phyloP scores from a whole-genome alignment of 2,113 vertebrate species.

The Atlantisia rogersi region DNA sequence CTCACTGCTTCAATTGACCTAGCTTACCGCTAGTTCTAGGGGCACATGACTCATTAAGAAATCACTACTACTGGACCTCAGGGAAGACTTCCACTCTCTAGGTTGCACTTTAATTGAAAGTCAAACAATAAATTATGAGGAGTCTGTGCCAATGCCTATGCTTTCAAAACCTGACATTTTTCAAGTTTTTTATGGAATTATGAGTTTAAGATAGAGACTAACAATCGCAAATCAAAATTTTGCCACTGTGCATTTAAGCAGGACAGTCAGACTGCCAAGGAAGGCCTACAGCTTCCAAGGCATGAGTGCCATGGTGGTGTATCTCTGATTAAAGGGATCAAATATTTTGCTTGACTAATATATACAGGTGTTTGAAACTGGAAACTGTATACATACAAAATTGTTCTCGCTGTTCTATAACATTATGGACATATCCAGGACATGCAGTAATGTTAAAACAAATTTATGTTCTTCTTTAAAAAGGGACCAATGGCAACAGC shows the following conservation, averaged over 20 bases:
- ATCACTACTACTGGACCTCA: neutral
- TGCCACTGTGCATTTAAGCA: neutral
- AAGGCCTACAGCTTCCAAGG: neutral
- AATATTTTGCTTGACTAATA: neutral
- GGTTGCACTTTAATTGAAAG: neutral
- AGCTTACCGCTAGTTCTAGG: neutral
- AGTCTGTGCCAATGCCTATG: neutral
- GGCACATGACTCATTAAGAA: neutral
- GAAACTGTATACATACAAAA: neutral
- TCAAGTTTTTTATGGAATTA: neutral
- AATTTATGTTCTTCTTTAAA: neutral
- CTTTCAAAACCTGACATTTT: neutral
- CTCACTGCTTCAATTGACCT: neutral
- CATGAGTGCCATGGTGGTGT: accelerated
- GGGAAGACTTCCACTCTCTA: neutral
- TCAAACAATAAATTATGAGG: neutral
- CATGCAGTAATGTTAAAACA: neutral
- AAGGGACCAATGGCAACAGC: neutral
- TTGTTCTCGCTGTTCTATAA: neutral
- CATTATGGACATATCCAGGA: neutral
- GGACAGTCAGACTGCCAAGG: neutral
- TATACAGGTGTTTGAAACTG: neutral
- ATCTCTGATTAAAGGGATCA: neutral
- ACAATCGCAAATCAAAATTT: neutral
- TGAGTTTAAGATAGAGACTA: neutral